Percentiles rank a stretch among this genome's conserved stretches.
phyloP scores from a whole-genome alignment of 2,888 invertebrate species.

The Romanomermis culicivorax region DNA sequence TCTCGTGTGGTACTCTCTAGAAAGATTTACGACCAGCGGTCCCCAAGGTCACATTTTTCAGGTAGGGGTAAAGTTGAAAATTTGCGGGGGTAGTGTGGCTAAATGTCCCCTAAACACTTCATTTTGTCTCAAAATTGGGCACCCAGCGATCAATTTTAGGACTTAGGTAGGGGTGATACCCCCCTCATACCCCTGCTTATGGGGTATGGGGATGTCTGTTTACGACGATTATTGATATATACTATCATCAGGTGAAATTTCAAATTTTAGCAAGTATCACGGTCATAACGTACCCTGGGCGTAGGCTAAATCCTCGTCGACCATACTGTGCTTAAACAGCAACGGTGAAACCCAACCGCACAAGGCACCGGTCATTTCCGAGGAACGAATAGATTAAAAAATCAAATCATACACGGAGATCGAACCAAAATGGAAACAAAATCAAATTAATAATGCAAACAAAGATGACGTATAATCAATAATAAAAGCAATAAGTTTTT shows the following conservation, averaged over 20 bases:
- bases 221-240: not conserved
- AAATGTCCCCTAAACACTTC: too few relatives aligned
- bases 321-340: not conserved
- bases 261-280: not conserved
- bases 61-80: too few relatives aligned
- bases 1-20: too few relatives aligned
- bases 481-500: not conserved
- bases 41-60: too few relatives aligned
- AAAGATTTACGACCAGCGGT: too few relatives aligned
- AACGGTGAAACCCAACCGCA: slow-evolving; percentile 6
- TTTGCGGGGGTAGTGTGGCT: too few relatives aligned
- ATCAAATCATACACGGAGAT: not conserved
- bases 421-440: not conserved
- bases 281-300: not conserved
- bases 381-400: not conserved
- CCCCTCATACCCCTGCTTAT: not conserved
- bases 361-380: not conserved
- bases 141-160: too few relatives aligned
- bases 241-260: not conserved
- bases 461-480: not conserved
- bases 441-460: not conserved
- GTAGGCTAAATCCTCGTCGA: slow-evolving; percentile 1
- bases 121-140: too few relatives aligned
- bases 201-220: too few relatives aligned
- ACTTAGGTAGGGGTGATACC: not conserved